Evolutionary conservation across 1,140 invertebrate genomes (phyloP), one percentile per base, ranked within the genome.

Genomic region (Drosophila micromelanica): DNA sequence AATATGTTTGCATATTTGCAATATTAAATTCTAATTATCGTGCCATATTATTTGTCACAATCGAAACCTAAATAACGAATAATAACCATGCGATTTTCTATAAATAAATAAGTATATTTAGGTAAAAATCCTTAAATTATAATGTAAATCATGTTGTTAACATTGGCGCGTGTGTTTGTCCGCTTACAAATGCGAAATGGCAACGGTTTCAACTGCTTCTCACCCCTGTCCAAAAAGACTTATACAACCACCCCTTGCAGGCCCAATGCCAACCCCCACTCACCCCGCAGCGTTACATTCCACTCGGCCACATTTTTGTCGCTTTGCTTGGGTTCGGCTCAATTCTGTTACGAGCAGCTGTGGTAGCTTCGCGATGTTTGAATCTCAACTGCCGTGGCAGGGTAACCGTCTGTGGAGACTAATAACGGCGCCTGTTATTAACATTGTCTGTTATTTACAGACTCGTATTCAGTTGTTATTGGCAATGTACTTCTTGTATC

Each of bases 291-390:
- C 48, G 42, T 20, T 57, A 55, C 20, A 45, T 30, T 85, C 81
- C 81, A 81, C 81, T 69, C 46, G 43, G 64, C 81, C n/a, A 78
- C 82, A 87, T 54, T 38, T 57, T 48, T 86, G 81, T 78, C 73
- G 74, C 78, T 86, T 78, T 74, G 27, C 45, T 27, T 13, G 12
- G 11, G 5, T 30, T 73, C 27, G 27, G 27, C 0, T 27, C 2
- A 27, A 27, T 27, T 27, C 27, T 54, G 35, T 52, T 38, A 3
- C 35, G 13, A 13, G 30, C 32, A 35, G 38, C 20, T 13, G 65
- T 78, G 81, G 81, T 86, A 74, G 57, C 59, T 87, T 76, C 27
- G 3, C 0, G 27, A 0, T 9, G n/a, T 73, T 73, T 80, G 64
- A 85, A 77, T 69, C 55, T 9, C 2, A 65, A 49, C 69, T 45